Evolutionary conservation across 2,113 vertebrate genomes (phyloP).

Genomic region (Cebidichthys violaceus): DNA sequence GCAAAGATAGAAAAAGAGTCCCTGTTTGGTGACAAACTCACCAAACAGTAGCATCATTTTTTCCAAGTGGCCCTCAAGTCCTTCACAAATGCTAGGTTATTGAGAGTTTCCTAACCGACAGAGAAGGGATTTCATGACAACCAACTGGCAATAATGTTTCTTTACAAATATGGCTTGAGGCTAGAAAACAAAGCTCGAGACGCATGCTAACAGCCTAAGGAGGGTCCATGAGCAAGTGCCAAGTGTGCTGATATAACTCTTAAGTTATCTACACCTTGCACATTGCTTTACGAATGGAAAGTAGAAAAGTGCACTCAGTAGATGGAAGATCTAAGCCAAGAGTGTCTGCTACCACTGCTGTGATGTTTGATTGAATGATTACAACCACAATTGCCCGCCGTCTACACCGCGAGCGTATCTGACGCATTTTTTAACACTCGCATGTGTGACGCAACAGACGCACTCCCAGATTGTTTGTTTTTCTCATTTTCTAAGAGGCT

Average conservation of each 20-base stretch:
- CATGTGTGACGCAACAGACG: background rate
- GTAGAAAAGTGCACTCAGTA: background rate
- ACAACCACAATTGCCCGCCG: background rate
- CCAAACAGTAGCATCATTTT: background rate
- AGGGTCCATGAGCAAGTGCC: conserved; percentile 36
- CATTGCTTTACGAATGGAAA: conserved; percentile 39
- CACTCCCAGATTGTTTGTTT: background rate
- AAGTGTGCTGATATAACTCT: conserved; percentile 44
- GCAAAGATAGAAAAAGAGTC: conserved; percentile 11
- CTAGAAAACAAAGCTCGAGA: conserved; percentile 58
- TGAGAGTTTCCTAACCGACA: conserved; percentile 26
- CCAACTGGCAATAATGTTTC: conserved; percentile 48
- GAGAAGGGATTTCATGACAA: conserved; percentile 40
- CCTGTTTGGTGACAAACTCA: background rate
- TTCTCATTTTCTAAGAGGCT: background rate
- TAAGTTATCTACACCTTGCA: conserved; percentile 29
- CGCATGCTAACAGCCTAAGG: conserved; percentile 36
- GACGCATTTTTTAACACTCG: background rate
- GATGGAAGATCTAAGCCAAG: background rate
- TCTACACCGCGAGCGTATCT: background rate
- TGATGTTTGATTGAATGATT: background rate
- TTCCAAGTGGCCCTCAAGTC: conserved; percentile 11
- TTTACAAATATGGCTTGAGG: conserved; percentile 53
- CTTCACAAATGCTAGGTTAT: background rate
- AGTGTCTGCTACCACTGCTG: background rate